Conservation (phyloP, 2,113 vertebrate species). For the Xiphias gladius region DNA sequence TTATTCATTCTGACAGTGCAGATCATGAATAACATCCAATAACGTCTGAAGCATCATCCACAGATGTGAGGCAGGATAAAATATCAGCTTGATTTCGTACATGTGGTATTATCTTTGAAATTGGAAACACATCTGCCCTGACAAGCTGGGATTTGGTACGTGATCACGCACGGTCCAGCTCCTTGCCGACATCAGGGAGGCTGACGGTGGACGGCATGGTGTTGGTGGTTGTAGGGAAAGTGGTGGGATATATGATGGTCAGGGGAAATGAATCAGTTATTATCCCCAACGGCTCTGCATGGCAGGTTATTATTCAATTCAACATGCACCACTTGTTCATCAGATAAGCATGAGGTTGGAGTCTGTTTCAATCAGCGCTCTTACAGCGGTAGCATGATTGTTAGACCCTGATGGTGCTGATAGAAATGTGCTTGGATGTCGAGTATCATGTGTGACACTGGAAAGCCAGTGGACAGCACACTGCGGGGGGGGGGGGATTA, state of each 20-base stretch:
- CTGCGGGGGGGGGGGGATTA: no score
- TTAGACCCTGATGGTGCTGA: constrained; percentile 35
- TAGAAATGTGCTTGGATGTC: constrained; percentile 46
- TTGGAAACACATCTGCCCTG: constrained; percentile 34
- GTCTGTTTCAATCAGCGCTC: constrained; percentile 46
- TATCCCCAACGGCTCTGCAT: constrained; percentile 36
- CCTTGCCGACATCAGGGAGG: constrained; percentile 21
- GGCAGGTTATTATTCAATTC: constrained; percentile 67
- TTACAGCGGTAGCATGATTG: constrained; percentile 6
- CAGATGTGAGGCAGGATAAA: constrained; percentile 42
- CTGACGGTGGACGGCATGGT: constrained; percentile 15
- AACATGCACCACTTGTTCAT: constrained; percentile 60
- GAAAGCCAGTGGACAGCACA: background rate
- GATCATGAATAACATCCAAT: constrained; percentile 24
- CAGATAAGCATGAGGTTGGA: constrained; percentile 62
- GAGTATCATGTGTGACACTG: constrained; percentile 38
- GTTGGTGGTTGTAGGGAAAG: constrained; percentile 9
- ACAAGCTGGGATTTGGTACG: constrained; percentile 38
- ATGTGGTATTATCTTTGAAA: constrained; percentile 53
- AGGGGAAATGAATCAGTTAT: constrained; percentile 61
- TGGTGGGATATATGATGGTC: constrained; percentile 25
- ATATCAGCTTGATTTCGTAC: constrained; percentile 23
- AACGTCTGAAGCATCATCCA: constrained; percentile 22
- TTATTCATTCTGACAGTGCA: constrained; percentile 46
- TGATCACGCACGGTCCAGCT: constrained; percentile 2